A percentile compares a stretch with the other conserved stretches of the same genome.
Conservation (phyloP, 2,888 invertebrate species). For the Pherbina coryleti region DNA sequence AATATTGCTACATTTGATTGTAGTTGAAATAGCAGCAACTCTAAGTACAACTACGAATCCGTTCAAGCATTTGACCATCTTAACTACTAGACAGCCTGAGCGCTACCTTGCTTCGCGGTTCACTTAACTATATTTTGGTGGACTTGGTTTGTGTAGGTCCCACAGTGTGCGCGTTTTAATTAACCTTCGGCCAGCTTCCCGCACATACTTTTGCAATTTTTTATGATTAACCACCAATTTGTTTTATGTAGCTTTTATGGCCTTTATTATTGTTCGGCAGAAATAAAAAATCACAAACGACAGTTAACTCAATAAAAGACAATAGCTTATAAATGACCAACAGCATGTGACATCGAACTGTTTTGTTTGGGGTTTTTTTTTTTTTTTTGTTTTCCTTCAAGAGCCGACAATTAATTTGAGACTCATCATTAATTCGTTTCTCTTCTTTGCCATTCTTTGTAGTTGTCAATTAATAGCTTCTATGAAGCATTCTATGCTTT, state of each 20-base stretch:
- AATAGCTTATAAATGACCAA: neutral
- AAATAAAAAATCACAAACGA: constrained; percentile 12
- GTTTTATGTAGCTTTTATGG: neutral
- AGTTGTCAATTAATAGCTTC: neutral
- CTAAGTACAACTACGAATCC: neutral
- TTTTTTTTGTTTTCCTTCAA: neutral
- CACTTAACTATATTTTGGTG: neutral
- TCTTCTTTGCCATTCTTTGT: neutral
- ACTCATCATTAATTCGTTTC: constrained; percentile 6
- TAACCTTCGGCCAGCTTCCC: constrained; percentile 12
- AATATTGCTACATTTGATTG: constrained; percentile 10
- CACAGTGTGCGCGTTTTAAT: constrained; percentile 2
- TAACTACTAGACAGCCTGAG: too few species aligned
- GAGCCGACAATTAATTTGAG: constrained; percentile 34
- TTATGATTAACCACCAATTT: neutral
- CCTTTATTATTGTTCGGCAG: neutral
- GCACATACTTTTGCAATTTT: neutral
- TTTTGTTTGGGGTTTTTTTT: neutral
- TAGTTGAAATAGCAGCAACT: neutral
- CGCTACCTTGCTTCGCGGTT: neutral
- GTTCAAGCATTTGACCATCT: too few species aligned
- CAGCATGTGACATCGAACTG: constrained; percentile 16
- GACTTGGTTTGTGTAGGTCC: neutral
- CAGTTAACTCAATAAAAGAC: constrained; percentile 5
- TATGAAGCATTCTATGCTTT: neutral